A percentile compares a stretch with the other conserved stretches of the same genome.
Conservation (phyloP, 1,140 invertebrate species). For the Mycetomoellerius zeteki region DNA sequence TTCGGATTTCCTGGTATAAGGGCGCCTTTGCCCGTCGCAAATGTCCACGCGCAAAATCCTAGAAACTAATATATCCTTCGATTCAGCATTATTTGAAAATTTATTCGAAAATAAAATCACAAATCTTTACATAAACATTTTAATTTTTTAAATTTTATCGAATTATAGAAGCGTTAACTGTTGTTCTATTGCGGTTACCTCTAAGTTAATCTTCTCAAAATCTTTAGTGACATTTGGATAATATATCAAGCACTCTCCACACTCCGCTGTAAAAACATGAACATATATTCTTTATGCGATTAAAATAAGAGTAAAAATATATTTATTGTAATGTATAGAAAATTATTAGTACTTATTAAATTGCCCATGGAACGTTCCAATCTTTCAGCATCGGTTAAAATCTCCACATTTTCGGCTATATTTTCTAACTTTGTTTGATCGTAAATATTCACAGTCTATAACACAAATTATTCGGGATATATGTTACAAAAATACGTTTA, state of each 20-base stretch:
- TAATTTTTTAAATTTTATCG: neutral
- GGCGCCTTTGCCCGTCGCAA: slow-evolving; percentile 88
- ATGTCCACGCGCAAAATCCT: slow-evolving; percentile 89
- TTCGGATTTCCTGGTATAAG: slow-evolving; percentile 90
- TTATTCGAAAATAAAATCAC: slow-evolving; percentile 10
- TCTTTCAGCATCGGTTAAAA: slow-evolving; percentile 86
- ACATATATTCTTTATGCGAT: slow-evolving; percentile 2
- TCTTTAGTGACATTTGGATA: slow-evolving; percentile 82
- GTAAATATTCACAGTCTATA: slow-evolving; percentile 75
- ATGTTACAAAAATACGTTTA: neutral
- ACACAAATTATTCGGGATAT: neutral
- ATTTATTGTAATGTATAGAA: slow-evolving; percentile 4
- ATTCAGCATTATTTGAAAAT: neutral
- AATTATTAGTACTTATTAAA: slow-evolving; percentile 80
- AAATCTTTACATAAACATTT: neutral
- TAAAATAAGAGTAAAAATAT: slow-evolving; percentile 4
- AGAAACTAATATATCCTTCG: slow-evolving; percentile 86
- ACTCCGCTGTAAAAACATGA: slow-evolving; percentile 62
- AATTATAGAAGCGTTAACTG: neutral
- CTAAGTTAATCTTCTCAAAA: slow-evolving; percentile 85
- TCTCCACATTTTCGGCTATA: slow-evolving; percentile 72
- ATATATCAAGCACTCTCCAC: slow-evolving; percentile 82
- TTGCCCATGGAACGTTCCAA: slow-evolving; percentile 83
- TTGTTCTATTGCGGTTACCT: slow-evolving; percentile 75
- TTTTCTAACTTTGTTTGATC: slow-evolving; percentile 81